Evolutionary conservation across 2,888 invertebrate genomes (phyloP), one percentile per base, ranked within the genome.

Genomic region (Drosophila neotestacea): DNA sequence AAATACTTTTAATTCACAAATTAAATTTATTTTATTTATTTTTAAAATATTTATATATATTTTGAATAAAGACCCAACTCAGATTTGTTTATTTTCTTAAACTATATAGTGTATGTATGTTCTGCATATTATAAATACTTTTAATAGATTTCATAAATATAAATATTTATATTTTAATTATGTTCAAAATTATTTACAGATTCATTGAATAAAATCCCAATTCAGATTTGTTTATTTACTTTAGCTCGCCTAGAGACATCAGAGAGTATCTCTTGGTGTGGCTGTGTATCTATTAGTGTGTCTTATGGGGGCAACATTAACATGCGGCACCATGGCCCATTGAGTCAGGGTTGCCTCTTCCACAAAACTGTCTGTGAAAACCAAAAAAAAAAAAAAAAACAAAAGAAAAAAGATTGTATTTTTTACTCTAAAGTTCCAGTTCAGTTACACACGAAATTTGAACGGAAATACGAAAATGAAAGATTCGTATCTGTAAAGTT

Each of bases 401-500:
- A 64, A 13, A 32, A 63, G 27, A 47, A 36, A 42, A 58, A 52
- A 56, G 47, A 54, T 65, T 46, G 13, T 42, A 32, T 69, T 70
- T 67, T 62, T 63, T 70, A 59, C 69, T 78, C 69, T 52, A 73
- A 72, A 82, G 71, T 84, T 82, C 60, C 76, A 76, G 79, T 77
- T 84, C 75, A 86, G 81, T 84, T 79, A 72, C 84, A 81, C 75
- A 79, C 75, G 71, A 75, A 82, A 82, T 85, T 84, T 78, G 74
- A 85, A 74, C 85, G 85, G 85, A 85, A 85, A 87, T 85, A 81
- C 77, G 85, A 85, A 85, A 85, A 85, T 85, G 85, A 83, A 85
- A 85, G 85, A 85, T 85, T 87, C 87, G 75, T 85, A 85, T 85
- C 85, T 79, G 72, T 50, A 70, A 82, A 81, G 86, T 84, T 80